Conservation (phyloP, 2,797 vertebrate species). For the Sarcoramphus papa region DNA sequence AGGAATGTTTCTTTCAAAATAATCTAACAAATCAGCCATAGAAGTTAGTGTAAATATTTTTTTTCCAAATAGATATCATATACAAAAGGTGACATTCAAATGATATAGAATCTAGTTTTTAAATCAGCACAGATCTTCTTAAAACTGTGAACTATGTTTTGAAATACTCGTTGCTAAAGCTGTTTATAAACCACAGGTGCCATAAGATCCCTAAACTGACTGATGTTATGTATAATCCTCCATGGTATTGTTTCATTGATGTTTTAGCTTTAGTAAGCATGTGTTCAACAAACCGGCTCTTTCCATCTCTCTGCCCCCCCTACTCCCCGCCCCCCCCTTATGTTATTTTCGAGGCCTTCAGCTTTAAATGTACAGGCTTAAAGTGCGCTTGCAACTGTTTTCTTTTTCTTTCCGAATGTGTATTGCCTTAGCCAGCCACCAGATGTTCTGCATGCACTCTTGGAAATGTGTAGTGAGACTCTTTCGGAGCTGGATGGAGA, state of each 20-base stretch:
- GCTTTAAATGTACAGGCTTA: slow-evolving; percentile 79
- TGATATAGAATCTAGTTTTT: slow-evolving; percentile 95
- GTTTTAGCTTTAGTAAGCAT: slow-evolving; percentile 75
- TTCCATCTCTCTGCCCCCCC: slow-evolving; percentile 37
- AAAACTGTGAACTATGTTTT: slow-evolving; percentile 97
- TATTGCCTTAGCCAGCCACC: slow-evolving; percentile 84
- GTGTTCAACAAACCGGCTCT: slow-evolving; percentile 66
- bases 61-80: slow-evolving; percentile 82
- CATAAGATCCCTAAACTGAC: slow-evolving; percentile 86
- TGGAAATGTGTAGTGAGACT: slow-evolving; percentile 69
- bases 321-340: neutral
- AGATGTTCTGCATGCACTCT: slow-evolving; percentile 77
- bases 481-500: slow-evolving; percentile 56
- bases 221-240: slow-evolving; percentile 76
- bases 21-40: slow-evolving; percentile 80
- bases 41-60: slow-evolving; percentile 84
- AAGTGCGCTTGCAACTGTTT: slow-evolving; percentile 77
- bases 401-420: slow-evolving; percentile 76
- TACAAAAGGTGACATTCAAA: slow-evolving; percentile 83
- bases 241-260: slow-evolving; percentile 71
- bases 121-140: slow-evolving; percentile 91
- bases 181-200: slow-evolving; percentile 98
- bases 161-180: slow-evolving; percentile 89
- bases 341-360: slow-evolving; percentile 75
- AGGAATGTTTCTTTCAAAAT: slow-evolving; percentile 78